Percentiles rank a stretch among this genome's conserved stretches.
Evolutionary conservation across 2,888 invertebrate genomes (phyloP).

Genomic region (Hirtodrosophila duncani): DNA sequence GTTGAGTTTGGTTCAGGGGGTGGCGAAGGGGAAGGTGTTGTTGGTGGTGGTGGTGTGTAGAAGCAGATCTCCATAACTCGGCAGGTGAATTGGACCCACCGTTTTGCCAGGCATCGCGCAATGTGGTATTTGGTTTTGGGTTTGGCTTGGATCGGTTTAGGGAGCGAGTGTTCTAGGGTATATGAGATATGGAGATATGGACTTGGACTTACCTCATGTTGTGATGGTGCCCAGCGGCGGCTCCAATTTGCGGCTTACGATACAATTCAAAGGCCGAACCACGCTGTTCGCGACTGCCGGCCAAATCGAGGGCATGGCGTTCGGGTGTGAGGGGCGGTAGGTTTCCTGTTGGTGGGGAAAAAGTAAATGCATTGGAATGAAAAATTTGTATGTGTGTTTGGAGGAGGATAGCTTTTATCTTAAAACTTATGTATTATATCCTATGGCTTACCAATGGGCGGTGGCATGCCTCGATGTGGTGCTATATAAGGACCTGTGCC

Average conservation of each 20-base stretch:
- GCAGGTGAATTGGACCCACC: too few species aligned
- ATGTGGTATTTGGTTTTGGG: constrained; percentile 20
- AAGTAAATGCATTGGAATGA: too few species aligned
- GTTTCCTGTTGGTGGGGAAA: constrained; percentile 62
- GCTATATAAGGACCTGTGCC: constrained; percentile 77
- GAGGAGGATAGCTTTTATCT: too few species aligned
- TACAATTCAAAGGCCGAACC: constrained; percentile 97
- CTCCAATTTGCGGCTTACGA: constrained; percentile 87
- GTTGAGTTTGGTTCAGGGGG: constrained; percentile 33
- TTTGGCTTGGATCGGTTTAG: constrained; percentile 8
- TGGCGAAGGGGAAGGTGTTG: constrained; percentile 7
- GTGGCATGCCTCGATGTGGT: constrained; percentile 77
- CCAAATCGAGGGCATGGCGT: constrained; percentile 81
- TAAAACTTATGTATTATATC: neutral
- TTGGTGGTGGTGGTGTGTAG: too few species aligned
- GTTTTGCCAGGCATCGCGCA: too few species aligned
- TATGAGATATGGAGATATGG: neutral
- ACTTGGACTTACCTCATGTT: constrained; percentile 84
- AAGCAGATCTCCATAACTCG: too few species aligned
- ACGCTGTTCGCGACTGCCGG: constrained; percentile 92
- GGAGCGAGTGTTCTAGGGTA: neutral
- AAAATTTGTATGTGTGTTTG: too few species aligned
- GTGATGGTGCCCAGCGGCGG: constrained; percentile 83
- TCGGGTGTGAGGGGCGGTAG: constrained; percentile 77
- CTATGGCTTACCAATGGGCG: constrained; percentile 72